Percentiles rank a stretch among this genome's conserved stretches.
Evolutionary conservation across 1,140 invertebrate species (phyloP).

Genomic region (Chlorops oryzae): DNA sequence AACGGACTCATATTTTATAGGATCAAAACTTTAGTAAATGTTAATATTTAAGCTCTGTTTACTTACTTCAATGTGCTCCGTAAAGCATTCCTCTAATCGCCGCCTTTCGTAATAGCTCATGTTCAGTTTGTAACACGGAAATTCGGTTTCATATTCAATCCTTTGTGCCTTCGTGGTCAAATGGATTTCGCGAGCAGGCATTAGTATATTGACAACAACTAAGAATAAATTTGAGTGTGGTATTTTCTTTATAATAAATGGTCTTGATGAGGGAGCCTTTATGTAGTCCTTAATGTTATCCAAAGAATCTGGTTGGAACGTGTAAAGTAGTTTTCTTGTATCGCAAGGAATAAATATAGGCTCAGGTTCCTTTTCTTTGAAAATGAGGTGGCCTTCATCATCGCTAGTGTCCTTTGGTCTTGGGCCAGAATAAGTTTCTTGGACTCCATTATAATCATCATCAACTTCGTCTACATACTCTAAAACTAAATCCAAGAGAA

Average conservation of each 20-base stretch:
- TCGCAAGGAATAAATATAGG: constrained; percentile 56
- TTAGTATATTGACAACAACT: constrained; percentile 56
- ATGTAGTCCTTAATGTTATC: constrained; percentile 49
- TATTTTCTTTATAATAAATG: constrained; percentile 65
- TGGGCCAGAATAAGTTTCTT: constrained; percentile 35
- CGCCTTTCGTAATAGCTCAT: constrained; percentile 61
- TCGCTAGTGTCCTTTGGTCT: constrained; percentile 35
- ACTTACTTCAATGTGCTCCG: constrained; percentile 62
- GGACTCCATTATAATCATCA: constrained; percentile 32
- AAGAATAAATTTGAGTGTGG: constrained; percentile 74
- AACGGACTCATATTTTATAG: too few species aligned
- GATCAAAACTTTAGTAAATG: too few species aligned
- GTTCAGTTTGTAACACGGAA: constrained; percentile 68
- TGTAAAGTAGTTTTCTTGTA: constrained; percentile 59
- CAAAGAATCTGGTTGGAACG: constrained; percentile 58
- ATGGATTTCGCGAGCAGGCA: constrained; percentile 36
- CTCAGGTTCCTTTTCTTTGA: constrained; percentile 40
- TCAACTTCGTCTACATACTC: constrained; percentile 40
- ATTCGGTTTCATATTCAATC: constrained; percentile 48
- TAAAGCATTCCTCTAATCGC: constrained; percentile 65
- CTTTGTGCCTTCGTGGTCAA: constrained; percentile 44
- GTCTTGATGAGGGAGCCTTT: constrained; percentile 42
- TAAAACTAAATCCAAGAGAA: constrained; percentile 24
- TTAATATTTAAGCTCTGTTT: neutral
- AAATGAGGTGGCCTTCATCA: constrained; percentile 42